Conservation (phyloP, 2,797 vertebrate species). For the Heteromormyrus szaboi region DNA sequence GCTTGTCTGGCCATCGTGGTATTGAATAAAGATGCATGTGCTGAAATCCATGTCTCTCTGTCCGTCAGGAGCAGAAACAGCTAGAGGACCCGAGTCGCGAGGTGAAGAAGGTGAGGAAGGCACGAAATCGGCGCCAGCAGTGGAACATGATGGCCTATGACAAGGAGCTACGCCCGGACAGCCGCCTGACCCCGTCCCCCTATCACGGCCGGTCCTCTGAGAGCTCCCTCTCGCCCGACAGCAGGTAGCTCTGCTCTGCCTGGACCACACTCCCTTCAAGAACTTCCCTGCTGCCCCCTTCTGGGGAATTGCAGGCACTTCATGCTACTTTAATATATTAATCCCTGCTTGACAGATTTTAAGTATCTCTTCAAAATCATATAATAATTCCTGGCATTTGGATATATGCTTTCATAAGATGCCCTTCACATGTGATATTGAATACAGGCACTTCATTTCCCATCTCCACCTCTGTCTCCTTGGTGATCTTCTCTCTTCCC, state of each 20-base stretch:
- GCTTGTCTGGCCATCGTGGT: neutral
- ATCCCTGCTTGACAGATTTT: neutral
- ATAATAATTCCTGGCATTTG: neutral
- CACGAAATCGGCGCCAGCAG: conserved; percentile 82
- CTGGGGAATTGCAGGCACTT: conserved; percentile 26
- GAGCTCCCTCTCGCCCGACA: conserved; percentile 84
- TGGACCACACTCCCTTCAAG: neutral
- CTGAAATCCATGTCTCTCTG: conserved; percentile 30
- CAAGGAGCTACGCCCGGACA: conserved; percentile 84
- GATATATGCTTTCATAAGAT: neutral
- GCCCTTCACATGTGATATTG: neutral
- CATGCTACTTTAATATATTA: neutral
- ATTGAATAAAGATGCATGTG: neutral
- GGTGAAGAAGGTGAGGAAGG: conserved; percentile 88
- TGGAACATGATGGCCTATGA: conserved; percentile 90
- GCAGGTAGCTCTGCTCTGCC: conserved; percentile 57
- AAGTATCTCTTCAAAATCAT: neutral
- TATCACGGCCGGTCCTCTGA: conserved; percentile 87
- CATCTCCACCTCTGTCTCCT: neutral
- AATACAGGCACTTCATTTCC: neutral
- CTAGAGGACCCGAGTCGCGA: conserved; percentile 78
- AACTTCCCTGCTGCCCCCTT: conserved; percentile 47
- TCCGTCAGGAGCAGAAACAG: conserved; percentile 50
- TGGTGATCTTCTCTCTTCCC: neutral
- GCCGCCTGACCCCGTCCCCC: conserved; percentile 80